Evolutionary conservation across 2,888 invertebrate genomes (phyloP).

Genomic region (Brachyptera putata): DNA sequence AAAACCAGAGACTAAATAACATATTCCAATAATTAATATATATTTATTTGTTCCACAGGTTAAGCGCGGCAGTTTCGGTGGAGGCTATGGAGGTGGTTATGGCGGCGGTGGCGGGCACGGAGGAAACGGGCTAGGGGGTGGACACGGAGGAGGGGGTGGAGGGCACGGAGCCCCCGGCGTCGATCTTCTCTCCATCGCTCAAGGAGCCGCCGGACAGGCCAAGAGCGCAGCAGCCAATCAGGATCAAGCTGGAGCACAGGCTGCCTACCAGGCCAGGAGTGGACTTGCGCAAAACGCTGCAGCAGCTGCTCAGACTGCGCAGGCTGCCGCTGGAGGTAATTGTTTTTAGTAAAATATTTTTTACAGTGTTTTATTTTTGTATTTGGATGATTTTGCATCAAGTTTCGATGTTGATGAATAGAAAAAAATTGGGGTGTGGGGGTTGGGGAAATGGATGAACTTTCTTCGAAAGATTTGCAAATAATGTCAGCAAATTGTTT

Average conservation of each 20-base stretch:
- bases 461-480: too few relatives aligned
- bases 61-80: neutral
- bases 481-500: too few relatives aligned
- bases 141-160: slow-evolving; percentile 24
- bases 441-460: too few relatives aligned
- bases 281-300: neutral
- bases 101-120: neutral
- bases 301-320: neutral
- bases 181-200: slow-evolving; percentile 56
- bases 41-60: too few relatives aligned
- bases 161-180: slow-evolving; percentile 52
- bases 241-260: neutral
- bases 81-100: neutral
- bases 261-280: neutral
- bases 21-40: too few relatives aligned
- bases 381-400: too few relatives aligned
- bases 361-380: too few relatives aligned
- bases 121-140: neutral
- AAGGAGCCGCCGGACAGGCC: slow-evolving; percentile 55
- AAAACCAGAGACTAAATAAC: too few relatives aligned
- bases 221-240: neutral
- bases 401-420: too few relatives aligned
- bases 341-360: too few relatives aligned
- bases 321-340: neutral
- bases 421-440: too few relatives aligned